Base-by-base conservation (phyloP, 2,113 vertebrate species). In the Nettapus auritus region DNA sequence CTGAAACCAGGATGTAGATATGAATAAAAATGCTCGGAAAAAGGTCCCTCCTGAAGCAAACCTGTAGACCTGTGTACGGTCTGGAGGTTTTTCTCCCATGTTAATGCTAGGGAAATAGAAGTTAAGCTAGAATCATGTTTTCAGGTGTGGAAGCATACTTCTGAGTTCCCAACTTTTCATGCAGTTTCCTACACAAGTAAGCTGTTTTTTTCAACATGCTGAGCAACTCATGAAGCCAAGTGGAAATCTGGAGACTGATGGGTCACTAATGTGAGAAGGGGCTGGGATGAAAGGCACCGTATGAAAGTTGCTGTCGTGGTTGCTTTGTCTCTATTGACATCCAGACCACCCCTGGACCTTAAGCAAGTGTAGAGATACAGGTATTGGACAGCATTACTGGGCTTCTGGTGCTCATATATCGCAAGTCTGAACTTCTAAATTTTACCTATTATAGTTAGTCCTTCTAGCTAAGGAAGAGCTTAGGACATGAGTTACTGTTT, bases 141-240 rank as follows among this genome's bases (percentile, higher is more conserved):
- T 57, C 13, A 57, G 80, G 64, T 5, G 21, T 59, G 33, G 71
- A n/a, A 40, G 18, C 6, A 16, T 19, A 17, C 52, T 70, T 67
- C 79, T 77, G 71, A 46, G 68, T 9, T 89, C 76, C 64, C 13
- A 26, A 42, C 75, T 88, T 89, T 62, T 19, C 64, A 55, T 59
- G 88, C 11, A 25, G 50, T 69, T 88, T 88, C 82, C 67, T 70
- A 81, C 92, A 74, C 68, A 90, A 77, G 67, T 38, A 34, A 36
- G 14, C 59, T 94, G 82, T 59, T 93, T 94, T 94, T 92, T 83
- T 34, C 59, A 74, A 9, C 56, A 33, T 5, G 86, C 94, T 92
- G 92, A 80, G 90, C 76, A 78, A 56, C 73, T 88, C 78, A 56
- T 95, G 71, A 50, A 83, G 79, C 46, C 64, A 52, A 95, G 84